These are phyloP conservation scores for Armadillidium nasatum DNA, from an alignment of 1,140 invertebrate genomes.

Conservation along the genomic window DNA sequence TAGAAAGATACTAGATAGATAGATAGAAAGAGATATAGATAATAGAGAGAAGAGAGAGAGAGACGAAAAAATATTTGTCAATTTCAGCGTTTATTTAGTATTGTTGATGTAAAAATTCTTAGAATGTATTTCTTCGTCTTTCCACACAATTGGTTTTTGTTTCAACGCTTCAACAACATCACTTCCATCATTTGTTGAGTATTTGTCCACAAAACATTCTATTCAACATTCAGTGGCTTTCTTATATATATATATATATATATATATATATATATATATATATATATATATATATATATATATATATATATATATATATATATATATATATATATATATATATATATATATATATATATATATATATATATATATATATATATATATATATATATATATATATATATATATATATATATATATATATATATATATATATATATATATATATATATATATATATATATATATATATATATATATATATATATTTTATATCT, in stretches of 20 bases:
- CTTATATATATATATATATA: constrained; percentile 1
- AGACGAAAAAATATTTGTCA: no score
- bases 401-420: neutral
- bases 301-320: constrained; percentile 13
- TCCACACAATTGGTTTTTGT: no score
- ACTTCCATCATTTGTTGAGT: no score
- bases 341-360: constrained; percentile 1
- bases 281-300: constrained; percentile 15
- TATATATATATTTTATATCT: neutral
- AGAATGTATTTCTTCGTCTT: no score
- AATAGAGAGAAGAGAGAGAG: no score
- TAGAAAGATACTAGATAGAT: no score
- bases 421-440: neutral
- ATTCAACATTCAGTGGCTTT: no score
- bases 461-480: neutral
- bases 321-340: neutral
- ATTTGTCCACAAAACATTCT: no score
- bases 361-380: constrained; percentile 13
- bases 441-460: neutral
- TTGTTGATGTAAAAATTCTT: no score
- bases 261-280: neutral
- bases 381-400: constrained; percentile 13
- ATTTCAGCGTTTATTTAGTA: no score
- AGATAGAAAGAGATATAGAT: no score
- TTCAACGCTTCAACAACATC: no score